Evolutionary conservation across 2,113 vertebrate species (phyloP).

Genomic region (Leptosomus discolor): DNA sequence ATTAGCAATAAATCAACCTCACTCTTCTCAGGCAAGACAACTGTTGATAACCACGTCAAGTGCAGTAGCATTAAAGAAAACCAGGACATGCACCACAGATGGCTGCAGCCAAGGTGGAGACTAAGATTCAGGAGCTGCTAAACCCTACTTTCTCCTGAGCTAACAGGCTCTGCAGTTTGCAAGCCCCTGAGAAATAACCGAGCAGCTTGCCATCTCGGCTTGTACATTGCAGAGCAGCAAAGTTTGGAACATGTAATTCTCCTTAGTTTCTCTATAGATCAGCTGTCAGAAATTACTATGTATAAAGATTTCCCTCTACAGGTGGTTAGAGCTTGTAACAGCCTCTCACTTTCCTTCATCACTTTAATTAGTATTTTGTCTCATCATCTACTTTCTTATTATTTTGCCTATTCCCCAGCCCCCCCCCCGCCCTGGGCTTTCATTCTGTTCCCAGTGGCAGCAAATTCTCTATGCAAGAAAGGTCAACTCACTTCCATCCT

Average conservation of each 20-base stretch:
- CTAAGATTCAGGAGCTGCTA: not conserved
- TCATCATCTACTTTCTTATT: not conserved
- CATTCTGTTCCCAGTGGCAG: constrained; percentile 4
- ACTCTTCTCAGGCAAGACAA: constrained; percentile 52
- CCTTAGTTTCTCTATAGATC: constrained; percentile 48
- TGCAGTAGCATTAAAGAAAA: not conserved
- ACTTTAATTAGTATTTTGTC: constrained; percentile 28
- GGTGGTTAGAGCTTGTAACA: constrained; percentile 79
- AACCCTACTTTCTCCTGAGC: not conserved
- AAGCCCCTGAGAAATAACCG: not conserved
- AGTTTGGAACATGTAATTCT: constrained; percentile 63
- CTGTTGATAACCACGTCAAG: constrained; percentile 50
- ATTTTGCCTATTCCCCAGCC: not conserved
- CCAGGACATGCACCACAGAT: not conserved
- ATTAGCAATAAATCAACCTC: constrained; percentile 40
- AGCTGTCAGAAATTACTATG: constrained; percentile 68
- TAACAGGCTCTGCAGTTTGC: not conserved
- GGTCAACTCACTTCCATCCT: not conserved
- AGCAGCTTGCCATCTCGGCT: not conserved
- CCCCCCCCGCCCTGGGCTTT: not conserved
- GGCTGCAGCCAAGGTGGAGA: not conserved
- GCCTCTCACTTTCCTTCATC: constrained; percentile 56
- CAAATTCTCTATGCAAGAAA: constrained; percentile 27
- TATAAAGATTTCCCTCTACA: constrained; percentile 85
- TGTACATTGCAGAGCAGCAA: constrained; percentile 30